A percentile compares a stretch with the other conserved stretches of the same genome.
These are phyloP conservation scores for Acipenser transmontanus DNA, from an alignment of 2,797 vertebrate species.

Conservation along the genomic window DNA sequence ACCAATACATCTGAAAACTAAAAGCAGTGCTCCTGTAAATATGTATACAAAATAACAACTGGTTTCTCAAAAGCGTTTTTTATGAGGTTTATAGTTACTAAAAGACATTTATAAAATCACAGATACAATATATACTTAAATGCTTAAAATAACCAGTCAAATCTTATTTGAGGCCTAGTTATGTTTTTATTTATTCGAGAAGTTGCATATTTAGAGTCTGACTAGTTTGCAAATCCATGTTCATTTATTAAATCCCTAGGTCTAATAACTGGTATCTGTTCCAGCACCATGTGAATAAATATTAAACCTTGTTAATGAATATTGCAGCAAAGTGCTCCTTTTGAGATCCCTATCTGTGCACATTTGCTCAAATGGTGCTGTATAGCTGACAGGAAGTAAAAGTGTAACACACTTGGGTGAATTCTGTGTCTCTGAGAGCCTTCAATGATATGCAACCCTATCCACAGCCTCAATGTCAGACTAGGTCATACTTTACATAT, in stretches of 20 bases:
- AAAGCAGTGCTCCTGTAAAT: too few species aligned
- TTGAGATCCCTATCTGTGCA: slow-evolving; percentile 47
- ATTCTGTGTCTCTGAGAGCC: slow-evolving; percentile 37
- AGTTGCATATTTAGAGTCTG: background rate
- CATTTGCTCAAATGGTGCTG: slow-evolving; percentile 32
- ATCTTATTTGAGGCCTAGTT: slow-evolving; percentile 10
- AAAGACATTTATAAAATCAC: background rate
- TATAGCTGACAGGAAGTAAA: slow-evolving; percentile 28
- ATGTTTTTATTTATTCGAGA: slow-evolving; percentile 27
- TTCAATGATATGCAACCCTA: slow-evolving; percentile 53
- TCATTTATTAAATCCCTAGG: too few species aligned
- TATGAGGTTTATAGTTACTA: too few species aligned
- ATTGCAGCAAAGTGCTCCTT: slow-evolving; percentile 63
- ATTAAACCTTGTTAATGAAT: slow-evolving; percentile 65
- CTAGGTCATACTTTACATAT: slow-evolving; percentile 61
- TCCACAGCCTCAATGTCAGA: slow-evolving; percentile 46
- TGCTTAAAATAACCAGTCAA: slow-evolving; percentile 6
- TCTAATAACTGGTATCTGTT: slow-evolving; percentile 38
- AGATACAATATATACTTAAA: slow-evolving; percentile 28
- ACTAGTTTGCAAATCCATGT: too few species aligned
- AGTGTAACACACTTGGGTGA: slow-evolving; percentile 45
- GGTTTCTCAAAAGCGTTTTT: too few species aligned
- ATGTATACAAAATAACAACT: too few species aligned
- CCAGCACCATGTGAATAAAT: slow-evolving; percentile 48
- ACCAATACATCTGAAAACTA: too few species aligned